Evolutionary conservation across 2,797 vertebrate species (phyloP).

Genomic region (Diglossa cyanea): DNA sequence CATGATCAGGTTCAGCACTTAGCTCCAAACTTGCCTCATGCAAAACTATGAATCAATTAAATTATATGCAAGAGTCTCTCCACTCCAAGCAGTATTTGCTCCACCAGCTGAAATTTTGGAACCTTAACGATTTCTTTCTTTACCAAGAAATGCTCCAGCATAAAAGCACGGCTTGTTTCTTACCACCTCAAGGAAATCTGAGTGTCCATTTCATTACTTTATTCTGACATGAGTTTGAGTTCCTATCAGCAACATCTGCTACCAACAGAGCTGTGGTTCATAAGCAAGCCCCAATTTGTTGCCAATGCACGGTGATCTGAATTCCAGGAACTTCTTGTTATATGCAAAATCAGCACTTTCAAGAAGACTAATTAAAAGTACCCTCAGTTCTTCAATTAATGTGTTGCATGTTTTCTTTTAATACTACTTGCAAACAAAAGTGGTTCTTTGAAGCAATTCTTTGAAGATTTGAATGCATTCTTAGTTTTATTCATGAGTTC

Average conservation of each 20-base stretch:
- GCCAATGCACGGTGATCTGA: not conserved
- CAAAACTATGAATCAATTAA: not conserved
- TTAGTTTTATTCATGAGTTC: conserved; percentile 27
- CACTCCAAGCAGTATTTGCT: not conserved
- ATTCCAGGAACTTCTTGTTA: conserved; percentile 1
- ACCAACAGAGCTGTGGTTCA: not conserved
- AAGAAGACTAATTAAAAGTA: not conserved
- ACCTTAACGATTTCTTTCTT: not conserved
- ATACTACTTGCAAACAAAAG: conserved; percentile 10
- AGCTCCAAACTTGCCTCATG: not conserved
- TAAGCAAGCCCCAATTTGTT: not conserved
- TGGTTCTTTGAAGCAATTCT: conserved; percentile 22
- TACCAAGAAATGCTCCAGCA: not conserved
- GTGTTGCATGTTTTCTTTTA: conserved; percentile 11
- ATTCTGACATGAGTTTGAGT: not conserved
- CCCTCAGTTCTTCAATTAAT: not conserved
- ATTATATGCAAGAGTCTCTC: not conserved
- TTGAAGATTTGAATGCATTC: conserved; percentile 25
- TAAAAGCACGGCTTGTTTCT: not conserved
- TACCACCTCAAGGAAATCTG: not conserved
- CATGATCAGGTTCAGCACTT: not conserved
- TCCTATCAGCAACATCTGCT: not conserved
- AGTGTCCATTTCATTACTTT: not conserved
- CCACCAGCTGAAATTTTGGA: not conserved
- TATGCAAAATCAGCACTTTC: not conserved